Base-by-base conservation (phyloP, 2,888 invertebrate genomes). In the Microchrysa polita region DNA sequence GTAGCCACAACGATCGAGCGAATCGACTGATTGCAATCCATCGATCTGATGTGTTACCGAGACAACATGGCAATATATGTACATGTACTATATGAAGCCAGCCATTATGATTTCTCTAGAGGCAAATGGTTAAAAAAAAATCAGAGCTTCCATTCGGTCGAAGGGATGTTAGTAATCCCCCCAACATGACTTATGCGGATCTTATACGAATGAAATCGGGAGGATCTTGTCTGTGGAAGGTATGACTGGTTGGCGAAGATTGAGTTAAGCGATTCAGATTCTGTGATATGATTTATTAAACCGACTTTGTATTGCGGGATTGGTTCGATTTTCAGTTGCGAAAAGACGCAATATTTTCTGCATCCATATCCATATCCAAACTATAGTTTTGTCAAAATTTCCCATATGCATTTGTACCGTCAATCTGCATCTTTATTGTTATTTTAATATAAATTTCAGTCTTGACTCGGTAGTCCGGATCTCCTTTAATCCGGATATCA, bases 91-190 rank as follows among this genome's bases (percentile, higher is more conserved):
- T n/a, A n/a, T 34, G 7, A 34, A 7, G 27, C 57, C 12, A n/a
- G 57, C 57, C 22, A 57, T 5, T 34, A 34, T 20, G 22, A 20
- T 57, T 20, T 57, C 57, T 34, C 44, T 48, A 22, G 48, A 22
- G 44, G 22, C 48, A 48, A 23, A 34, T 10, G 14, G 42, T 42
- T 57, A 60, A 23, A 20, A 60, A 34, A 57, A 72, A 72, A n/a
- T n/a, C n/a, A n/a, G 72, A 72, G 72, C 72, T 72, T 72, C 72
- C 72, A 72, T 59, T 60, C 48, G n/a, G 72, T 44, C 23, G 60
- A 72, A 22, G 40, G 67, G 72, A 60, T 59, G 48, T 44, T 44
- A 72, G 59, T 61, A 59, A 72, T 60, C 48, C 18, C 59, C 14
- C 5, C 23, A 23, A 16, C 34, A 72, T 69, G 72, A 72, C 61